Percentiles rank a stretch among this genome's conserved stretches.
These are phyloP conservation scores for Myodes glareolus DNA, from an alignment of 2,113 vertebrate genomes.

Conservation along the genomic window DNA sequence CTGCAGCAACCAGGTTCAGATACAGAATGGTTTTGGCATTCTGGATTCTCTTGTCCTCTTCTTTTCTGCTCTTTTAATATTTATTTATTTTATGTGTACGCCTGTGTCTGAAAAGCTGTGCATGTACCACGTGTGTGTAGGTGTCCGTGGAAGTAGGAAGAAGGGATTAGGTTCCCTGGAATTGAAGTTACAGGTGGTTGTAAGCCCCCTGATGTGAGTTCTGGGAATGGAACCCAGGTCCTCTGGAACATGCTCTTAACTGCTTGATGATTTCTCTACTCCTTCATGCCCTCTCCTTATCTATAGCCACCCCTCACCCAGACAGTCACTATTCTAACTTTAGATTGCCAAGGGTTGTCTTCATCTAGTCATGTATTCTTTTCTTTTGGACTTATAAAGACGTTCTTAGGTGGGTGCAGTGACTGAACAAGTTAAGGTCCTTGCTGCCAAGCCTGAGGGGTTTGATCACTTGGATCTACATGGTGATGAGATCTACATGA, in stretches of 20 bases:
- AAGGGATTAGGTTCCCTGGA: background rate
- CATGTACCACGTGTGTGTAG: background rate
- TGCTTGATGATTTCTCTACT: background rate
- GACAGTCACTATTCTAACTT: slow-evolving; percentile 8
- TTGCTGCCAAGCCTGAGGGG: background rate
- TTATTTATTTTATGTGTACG: background rate
- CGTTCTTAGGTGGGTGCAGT: background rate
- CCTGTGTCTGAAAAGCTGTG: background rate
- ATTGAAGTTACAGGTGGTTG: background rate
- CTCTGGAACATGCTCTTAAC: background rate
- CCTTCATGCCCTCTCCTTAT: background rate
- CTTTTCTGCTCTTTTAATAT: background rate
- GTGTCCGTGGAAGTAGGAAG: background rate
- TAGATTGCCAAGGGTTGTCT: background rate
- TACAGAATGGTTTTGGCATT: background rate
- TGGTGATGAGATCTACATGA: background rate
- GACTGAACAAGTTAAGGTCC: background rate
- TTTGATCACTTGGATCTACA: background rate
- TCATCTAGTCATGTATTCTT: background rate
- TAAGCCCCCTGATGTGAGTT: background rate
- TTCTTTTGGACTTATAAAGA: background rate
- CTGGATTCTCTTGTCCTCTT: background rate
- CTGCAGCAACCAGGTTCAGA: background rate
- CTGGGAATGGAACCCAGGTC: background rate
- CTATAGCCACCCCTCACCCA: background rate